A percentile compares a stretch with the other conserved stretches of the same genome.
Conservation (phyloP, 2,113 vertebrate species). For the Ellobius talpinus region DNA sequence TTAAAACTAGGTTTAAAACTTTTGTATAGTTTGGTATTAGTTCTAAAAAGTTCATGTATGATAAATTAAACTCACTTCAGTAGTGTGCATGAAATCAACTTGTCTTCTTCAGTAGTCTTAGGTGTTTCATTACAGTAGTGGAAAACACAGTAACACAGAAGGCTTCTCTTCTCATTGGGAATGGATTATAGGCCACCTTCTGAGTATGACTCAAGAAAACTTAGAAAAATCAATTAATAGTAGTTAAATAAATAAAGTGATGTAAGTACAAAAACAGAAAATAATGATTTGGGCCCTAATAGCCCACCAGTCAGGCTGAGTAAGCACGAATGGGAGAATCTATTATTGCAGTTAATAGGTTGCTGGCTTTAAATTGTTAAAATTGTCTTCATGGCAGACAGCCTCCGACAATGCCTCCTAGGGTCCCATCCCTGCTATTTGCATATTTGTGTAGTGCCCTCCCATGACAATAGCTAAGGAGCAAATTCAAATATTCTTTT, state of each 20-base stretch:
- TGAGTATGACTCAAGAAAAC: neutral
- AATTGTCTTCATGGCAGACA: neutral
- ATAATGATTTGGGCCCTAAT: neutral
- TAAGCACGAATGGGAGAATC: neutral
- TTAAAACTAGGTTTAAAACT: neutral
- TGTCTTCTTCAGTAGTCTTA: neutral
- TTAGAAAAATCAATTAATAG: slow-evolving; percentile 4
- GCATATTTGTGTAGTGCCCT: neutral
- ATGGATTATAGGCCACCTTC: slow-evolving; percentile 10
- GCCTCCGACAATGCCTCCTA: neutral
- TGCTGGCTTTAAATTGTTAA: slow-evolving; percentile 25
- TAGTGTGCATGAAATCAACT: neutral
- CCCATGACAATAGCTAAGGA: neutral
- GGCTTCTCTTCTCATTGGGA: neutral
- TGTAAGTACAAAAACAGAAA: neutral
- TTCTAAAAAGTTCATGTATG: neutral
- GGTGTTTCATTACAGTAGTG: neutral
- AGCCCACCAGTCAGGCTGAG: neutral
- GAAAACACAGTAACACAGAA: neutral
- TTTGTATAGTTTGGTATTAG: neutral
- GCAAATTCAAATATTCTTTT: neutral
- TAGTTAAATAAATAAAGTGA: slow-evolving; percentile 35
- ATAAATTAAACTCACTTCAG: neutral
- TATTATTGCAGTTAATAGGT: neutral
- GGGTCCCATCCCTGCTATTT: neutral